Evolutionary conservation across 2,888 invertebrate species (phyloP).

Genomic region (Orthosia gothica): DNA sequence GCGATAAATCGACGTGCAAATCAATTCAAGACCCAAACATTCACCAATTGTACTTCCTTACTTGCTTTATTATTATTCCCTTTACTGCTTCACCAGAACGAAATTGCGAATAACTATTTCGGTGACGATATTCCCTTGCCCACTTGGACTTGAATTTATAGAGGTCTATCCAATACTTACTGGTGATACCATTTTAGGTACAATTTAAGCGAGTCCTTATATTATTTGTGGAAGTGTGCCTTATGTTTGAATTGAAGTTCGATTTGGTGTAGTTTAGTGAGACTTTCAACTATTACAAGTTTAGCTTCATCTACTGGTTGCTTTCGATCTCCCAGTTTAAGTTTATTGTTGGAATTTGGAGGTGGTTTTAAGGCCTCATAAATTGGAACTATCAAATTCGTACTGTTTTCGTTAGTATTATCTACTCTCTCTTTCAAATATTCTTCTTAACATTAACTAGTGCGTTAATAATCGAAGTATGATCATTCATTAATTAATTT

Average conservation of each 20-base stretch:
- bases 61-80: slow-evolving; percentile 57
- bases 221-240: slow-evolving; percentile 44
- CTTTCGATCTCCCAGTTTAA: not conserved
- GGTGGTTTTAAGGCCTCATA: not conserved
- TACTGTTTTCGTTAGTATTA: not conserved
- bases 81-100: slow-evolving; percentile 58
- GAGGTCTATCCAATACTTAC: slow-evolving; percentile 67
- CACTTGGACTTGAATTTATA: slow-evolving; percentile 78
- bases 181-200: slow-evolving; percentile 52
- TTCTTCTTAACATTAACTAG: not conserved
- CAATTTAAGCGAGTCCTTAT: slow-evolving; percentile 53
- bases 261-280: slow-evolving; percentile 24
- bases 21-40: slow-evolving; percentile 63
- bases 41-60: slow-evolving; percentile 51
- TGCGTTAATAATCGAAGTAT: not conserved
- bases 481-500: not conserved
- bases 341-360: slow-evolving; percentile 16
- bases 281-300: slow-evolving; percentile 4
- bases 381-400: not conserved
- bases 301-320: slow-evolving; percentile 12
- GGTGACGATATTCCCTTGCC: slow-evolving; percentile 78
- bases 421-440: not conserved
- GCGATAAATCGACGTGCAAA: slow-evolving; percentile 59
- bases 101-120: slow-evolving; percentile 57
- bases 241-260: slow-evolving; percentile 26